Evolutionary conservation across 2,797 vertebrate species (phyloP), one percentile per base, ranked within the genome.

Genomic region (Cyprinella venusta): DNA sequence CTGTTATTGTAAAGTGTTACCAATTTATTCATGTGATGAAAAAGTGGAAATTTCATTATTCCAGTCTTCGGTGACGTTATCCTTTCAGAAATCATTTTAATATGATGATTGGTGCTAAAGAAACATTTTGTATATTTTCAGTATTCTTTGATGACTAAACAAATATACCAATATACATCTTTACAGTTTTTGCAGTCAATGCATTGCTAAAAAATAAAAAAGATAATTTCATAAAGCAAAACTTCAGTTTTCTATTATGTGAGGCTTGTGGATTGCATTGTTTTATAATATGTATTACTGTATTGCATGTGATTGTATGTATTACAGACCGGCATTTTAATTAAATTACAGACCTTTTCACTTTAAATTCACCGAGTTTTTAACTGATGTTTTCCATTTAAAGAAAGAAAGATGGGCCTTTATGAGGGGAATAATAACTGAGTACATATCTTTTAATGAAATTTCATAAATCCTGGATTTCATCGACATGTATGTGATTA

Each of bases 401-500:
- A 63, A 84, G 67, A 63, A 52, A 33, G n/a, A n/a, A n/a, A n/a
- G n/a, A 24, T 45, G 6, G 33, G 54, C 33, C 80, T 84, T 86
- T 79, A n/a, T 19, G 82, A 36, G 15, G 16, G 68, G 24, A 30
- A 84, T 79, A 54, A 81, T 86, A 85, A 85, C 75, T 40, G 74
- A 75, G 63, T 78, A 84, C 78, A 84, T 87, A 87, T 87, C 36
- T 88, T 86, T 84, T 86, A 84, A 86, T 84, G 84, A 85, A 52
- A 52, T 80, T 67, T 80, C 71, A 69, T 87, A 85, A 89, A 89
- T 81, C 80, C 81, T 76, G 54, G 82, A 74, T 87, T 84, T 72
- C 70, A 80, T 83, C 80, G 72, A 38, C 80, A 50, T 72, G 82
- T 75, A 80, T 88, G 78, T 84, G 82, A 86, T 89, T 88, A 88